A percentile compares a stretch with the other conserved stretches of the same genome.
Evolutionary conservation across 2,888 invertebrate genomes (phyloP).

Genomic region (Lasioglossum pauxillum): DNA sequence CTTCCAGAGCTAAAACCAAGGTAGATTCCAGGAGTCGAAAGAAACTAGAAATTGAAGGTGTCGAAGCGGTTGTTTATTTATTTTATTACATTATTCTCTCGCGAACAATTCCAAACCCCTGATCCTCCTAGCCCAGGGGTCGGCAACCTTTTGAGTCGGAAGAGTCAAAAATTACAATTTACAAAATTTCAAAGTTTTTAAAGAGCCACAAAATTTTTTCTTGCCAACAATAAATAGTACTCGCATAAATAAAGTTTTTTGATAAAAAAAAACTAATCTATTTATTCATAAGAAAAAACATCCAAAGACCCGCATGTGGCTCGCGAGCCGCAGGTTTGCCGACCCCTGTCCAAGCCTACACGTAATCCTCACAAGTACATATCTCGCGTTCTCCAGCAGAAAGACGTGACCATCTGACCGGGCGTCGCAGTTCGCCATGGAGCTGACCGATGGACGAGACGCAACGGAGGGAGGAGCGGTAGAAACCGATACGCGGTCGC

Average conservation of each 20-base stretch:
- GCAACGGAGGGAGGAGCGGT: neutral
- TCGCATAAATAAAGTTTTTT: no score
- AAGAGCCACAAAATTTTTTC: no score
- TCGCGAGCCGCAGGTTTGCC: no score
- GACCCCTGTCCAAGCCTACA: no score
- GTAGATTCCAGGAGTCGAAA: neutral
- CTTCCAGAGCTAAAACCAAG: neutral
- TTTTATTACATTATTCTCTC: neutral
- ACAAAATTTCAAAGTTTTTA: no score
- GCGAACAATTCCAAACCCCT: neutral
- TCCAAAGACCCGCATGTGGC: no score
- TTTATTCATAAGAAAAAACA: no score
- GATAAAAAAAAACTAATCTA: no score
- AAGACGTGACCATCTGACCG: neutral
- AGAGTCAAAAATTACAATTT: no score
- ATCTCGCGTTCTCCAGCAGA: neutral
- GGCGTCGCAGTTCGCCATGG: neutral
- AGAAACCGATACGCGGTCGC: constrained; percentile 56
- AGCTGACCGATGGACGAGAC: neutral
- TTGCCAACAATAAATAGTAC: no score
- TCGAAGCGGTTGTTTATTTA: neutral
- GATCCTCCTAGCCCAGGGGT: neutral
- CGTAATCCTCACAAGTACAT: neutral
- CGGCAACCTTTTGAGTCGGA: no score
- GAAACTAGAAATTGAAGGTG: neutral